Conservation (phyloP, 2,113 vertebrate species). For the Campylomormyrus tamandua region DNA sequence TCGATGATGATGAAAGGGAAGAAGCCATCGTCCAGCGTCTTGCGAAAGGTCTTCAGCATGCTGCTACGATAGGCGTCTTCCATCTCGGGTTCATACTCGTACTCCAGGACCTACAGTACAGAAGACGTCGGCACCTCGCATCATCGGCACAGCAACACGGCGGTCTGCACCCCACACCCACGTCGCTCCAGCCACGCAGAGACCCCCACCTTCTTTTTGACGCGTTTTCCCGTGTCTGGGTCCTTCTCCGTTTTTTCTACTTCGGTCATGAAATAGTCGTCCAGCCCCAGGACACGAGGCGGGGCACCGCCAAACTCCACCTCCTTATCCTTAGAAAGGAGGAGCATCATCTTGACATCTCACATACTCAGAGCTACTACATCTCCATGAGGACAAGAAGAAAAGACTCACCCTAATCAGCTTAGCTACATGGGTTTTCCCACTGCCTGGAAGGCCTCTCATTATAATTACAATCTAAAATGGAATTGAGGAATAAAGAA, state of each 20-base stretch:
- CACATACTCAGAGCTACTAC: background rate
- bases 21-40: conserved; percentile 95
- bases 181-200: background rate
- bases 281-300: conserved; percentile 88
- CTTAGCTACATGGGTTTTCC: conserved; percentile 97
- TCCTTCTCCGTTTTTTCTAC: conserved; percentile 91
- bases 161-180: no score
- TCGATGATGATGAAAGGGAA: conserved; percentile 98
- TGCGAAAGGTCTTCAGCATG: conserved; percentile 98
- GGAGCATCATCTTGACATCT: conserved; percentile 7
- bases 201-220: conserved; percentile 80
- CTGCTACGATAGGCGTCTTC: conserved; percentile 92
- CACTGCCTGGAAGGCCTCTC: conserved; percentile 94
- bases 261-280: conserved; percentile 97
- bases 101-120: conserved; percentile 77
- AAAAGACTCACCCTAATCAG: conserved; percentile 80
- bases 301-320: conserved; percentile 94
- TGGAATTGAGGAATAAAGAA: conserved; percentile 25
- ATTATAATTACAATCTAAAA: conserved; percentile 96
- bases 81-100: conserved; percentile 96
- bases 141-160: no score
- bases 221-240: conserved; percentile 84
- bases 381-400: background rate
- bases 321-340: conserved; percentile 81
- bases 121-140: background rate